Percentiles rank a stretch among this genome's conserved stretches.
phyloP scores from a whole-genome alignment of 2,888 invertebrate species.

The Incurvaria masculella region DNA sequence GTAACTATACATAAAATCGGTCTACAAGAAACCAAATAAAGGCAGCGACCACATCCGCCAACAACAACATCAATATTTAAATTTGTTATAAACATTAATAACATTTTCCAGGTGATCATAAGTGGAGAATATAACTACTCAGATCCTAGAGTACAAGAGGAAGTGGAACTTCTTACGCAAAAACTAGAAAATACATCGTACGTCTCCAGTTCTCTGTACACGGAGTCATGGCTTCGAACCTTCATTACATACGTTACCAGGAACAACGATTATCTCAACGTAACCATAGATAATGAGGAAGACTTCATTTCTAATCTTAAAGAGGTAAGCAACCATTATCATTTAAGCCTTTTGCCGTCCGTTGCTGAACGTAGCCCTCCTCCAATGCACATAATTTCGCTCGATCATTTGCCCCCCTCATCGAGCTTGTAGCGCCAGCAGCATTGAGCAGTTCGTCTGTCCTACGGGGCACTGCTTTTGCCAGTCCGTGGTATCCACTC shows the following conservation, averaged over 20 bases:
- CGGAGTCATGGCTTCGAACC: conserved; percentile 85
- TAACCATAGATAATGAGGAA: conserved; percentile 69
- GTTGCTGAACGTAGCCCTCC: too few relatives aligned
- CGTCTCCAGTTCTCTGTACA: conserved; percentile 74
- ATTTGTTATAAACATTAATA: background rate
- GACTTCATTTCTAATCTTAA: conserved; percentile 73
- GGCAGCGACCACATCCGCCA: too few relatives aligned
- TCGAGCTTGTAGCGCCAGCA: too few relatives aligned
- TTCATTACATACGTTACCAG: conserved; percentile 74
- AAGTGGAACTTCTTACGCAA: conserved; percentile 74
- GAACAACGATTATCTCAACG: conserved; percentile 72
- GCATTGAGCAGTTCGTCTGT: too few relatives aligned
- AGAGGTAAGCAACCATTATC: conserved; percentile 51
- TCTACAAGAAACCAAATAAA: too few relatives aligned
- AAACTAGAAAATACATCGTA: conserved; percentile 77
- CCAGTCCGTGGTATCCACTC: too few relatives aligned
- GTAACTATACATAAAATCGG: too few relatives aligned
- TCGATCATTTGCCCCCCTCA: too few relatives aligned
- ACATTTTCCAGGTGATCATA: conserved; percentile 67
- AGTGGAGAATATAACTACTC: conserved; percentile 80
- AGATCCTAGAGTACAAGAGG: conserved; percentile 69
- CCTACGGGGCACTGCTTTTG: too few relatives aligned
- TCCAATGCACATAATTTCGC: too few relatives aligned
- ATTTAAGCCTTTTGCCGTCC: too few relatives aligned
- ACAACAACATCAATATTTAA: too few relatives aligned